phyloP scores from a whole-genome alignment of 2,797 vertebrate species.

The Rhinoraja longicauda region DNA sequence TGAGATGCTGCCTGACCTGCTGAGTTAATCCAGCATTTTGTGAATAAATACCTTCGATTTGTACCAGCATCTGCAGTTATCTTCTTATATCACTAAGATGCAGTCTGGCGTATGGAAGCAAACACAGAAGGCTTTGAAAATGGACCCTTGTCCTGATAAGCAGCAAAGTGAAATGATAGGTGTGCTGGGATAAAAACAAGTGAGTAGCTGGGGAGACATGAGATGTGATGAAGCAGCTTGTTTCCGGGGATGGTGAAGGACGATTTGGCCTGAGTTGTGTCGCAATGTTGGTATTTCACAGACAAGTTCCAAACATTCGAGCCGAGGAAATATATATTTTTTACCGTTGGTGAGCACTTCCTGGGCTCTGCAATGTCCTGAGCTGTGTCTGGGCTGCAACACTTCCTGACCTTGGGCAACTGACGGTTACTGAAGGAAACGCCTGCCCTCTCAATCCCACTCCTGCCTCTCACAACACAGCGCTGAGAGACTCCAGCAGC shows the following conservation, averaged over 20 bases:
- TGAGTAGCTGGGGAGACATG: too few species aligned
- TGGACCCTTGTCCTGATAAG: not conserved
- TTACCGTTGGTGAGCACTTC: not conserved
- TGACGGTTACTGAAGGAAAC: not conserved
- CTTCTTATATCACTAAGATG: too few species aligned
- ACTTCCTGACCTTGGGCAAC: conserved; percentile 24
- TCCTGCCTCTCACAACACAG: not conserved
- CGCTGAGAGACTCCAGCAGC: not conserved
- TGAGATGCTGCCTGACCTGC: too few species aligned
- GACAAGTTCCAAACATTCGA: not conserved
- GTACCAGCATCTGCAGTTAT: too few species aligned
- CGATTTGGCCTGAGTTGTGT: not conserved
- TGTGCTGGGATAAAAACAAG: too few species aligned
- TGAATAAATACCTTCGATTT: too few species aligned
- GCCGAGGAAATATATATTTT: too few species aligned
- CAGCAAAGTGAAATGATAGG: too few species aligned
- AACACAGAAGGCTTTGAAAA: not conserved
- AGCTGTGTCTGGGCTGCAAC: not conserved
- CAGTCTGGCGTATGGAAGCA: not conserved
- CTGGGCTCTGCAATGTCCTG: conserved; percentile 30
- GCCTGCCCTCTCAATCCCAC: not conserved
- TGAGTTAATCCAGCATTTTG: too few species aligned
- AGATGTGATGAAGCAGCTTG: too few species aligned
- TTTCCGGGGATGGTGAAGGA: not conserved
- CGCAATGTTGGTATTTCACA: conserved; percentile 7